A percentile compares a stretch with the other conserved stretches of the same genome.
Conservation (phyloP, 2,113 vertebrate species). For the Callopanchax toddi region DNA sequence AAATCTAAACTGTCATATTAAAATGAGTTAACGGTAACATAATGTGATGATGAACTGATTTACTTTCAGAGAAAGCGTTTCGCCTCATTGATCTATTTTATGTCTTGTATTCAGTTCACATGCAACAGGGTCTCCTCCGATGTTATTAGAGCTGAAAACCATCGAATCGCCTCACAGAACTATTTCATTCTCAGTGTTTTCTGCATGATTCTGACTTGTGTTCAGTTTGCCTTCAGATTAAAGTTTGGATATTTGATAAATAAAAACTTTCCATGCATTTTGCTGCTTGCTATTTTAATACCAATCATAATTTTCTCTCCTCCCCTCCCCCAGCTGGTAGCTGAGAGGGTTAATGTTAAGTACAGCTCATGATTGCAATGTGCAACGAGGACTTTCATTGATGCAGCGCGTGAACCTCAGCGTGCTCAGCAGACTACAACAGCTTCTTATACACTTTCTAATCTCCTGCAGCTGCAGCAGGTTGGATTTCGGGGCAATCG, state of each 20-base stretch:
- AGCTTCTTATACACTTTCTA: constrained; percentile 37
- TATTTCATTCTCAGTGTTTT: not conserved
- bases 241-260: no score
- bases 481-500: constrained; percentile 13
- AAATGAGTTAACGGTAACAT: no score
- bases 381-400: constrained; percentile 33
- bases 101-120: constrained; percentile 22
- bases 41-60: no score
- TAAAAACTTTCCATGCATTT: constrained; percentile 1
- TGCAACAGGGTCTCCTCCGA: constrained; percentile 77
- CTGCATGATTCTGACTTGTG: not conserved
- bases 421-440: constrained; percentile 27
- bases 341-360: constrained; percentile 61
- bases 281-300: constrained; percentile 25
- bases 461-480: constrained; percentile 36
- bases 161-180: not conserved
- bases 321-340: constrained; percentile 61
- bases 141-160: constrained; percentile 39
- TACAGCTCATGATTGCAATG: constrained; percentile 47
- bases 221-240: not conserved
- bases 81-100: not conserved
- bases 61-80: constrained; percentile 8
- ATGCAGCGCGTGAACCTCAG: constrained; percentile 28
- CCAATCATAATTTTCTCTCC: constrained; percentile 28
- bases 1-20: not conserved